Base-by-base conservation (phyloP, 2,888 invertebrate species). In the Tiphia femorata region DNA sequence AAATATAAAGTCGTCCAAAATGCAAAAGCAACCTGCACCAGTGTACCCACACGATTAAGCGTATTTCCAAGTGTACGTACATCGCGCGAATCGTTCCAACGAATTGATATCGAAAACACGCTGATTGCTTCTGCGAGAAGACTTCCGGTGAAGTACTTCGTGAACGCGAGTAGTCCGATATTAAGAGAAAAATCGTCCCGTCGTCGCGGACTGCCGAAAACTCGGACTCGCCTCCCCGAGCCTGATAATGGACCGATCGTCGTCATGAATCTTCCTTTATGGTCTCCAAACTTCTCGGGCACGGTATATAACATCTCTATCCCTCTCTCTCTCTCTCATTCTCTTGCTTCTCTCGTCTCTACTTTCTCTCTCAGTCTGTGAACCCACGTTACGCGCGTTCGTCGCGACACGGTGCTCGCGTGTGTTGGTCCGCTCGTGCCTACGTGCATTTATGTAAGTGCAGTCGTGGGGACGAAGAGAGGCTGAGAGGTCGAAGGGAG, bases 261-360 rank as follows among this genome's bases (percentile, higher is more conserved):
- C 62, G 71, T 69, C 75, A 69, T 75, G 77, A 75, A 77, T 78
- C 78, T 77, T 70, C 75, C 72, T 76, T 78, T 75, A 78, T 70
- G 66, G 70, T 62, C 62, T 58, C 58, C 55, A 58, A 75, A 73
- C 65, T 75, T 72, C 58, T 56, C 55, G 42, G 61, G 58, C 57
- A 27, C 50, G 63, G 62, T 74, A 76, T 56, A 66, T 66, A 68
- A 63, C 49, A 49, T 27, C 19, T 51, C 16, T 23, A 14, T 27
- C 44, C 23, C 10, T n/a, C 14, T 23, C 17, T n/a, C 33, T 20
- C 19, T 23, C 12, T 20, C 29, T 46, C 19, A 2, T 33, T 23
- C 33, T 33, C 21, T 19, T n/a, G 17, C 7, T n/a, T 44, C 6
- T 20, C 12, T 19, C 44, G 20, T 10, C 29, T 12, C 20, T 21